Conservation (phyloP, 2,888 invertebrate genomes). For the Phengaris alcon region DNA sequence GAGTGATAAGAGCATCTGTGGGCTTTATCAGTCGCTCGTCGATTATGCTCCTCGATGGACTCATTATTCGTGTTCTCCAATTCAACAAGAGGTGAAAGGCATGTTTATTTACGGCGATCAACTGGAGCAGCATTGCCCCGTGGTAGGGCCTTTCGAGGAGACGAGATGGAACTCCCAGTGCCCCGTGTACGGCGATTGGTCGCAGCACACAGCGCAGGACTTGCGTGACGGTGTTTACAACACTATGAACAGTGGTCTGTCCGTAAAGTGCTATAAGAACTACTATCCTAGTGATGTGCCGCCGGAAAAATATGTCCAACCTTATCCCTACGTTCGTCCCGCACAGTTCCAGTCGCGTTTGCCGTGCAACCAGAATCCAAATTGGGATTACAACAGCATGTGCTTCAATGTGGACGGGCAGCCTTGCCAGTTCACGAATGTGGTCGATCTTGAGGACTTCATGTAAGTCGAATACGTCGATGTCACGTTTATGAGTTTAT, state of each 20-base stretch:
- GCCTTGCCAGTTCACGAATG: slow-evolving; percentile 82
- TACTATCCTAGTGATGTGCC: slow-evolving; percentile 46
- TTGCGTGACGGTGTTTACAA: slow-evolving; percentile 48
- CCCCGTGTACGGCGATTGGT: slow-evolving; percentile 58
- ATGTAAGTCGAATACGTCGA: slow-evolving; percentile 79
- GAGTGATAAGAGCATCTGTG: slow-evolving; percentile 69
- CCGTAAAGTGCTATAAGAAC: slow-evolving; percentile 56
- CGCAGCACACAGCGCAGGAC: slow-evolving; percentile 47
- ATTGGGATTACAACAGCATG: slow-evolving; percentile 82
- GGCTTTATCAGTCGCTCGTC: slow-evolving; percentile 68
- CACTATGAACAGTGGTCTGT: slow-evolving; percentile 44
- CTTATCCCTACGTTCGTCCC: slow-evolving; percentile 41
- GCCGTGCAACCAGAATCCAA: slow-evolving; percentile 71
- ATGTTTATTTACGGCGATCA: slow-evolving; percentile 61
- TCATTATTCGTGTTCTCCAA: slow-evolving; percentile 44
- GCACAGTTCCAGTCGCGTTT: slow-evolving; percentile 47
- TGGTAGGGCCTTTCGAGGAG: slow-evolving; percentile 53
- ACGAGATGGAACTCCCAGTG: slow-evolving; percentile 60
- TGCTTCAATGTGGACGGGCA: slow-evolving; percentile 83
- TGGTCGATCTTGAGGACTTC: slow-evolving; percentile 86
- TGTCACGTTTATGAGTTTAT: not conserved
- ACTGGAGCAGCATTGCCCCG: slow-evolving; percentile 52
- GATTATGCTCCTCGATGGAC: slow-evolving; percentile 72
- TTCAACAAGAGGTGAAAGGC: slow-evolving; percentile 43
- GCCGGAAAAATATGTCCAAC: slow-evolving; percentile 33